Evolutionary conservation across 2,888 invertebrate genomes (phyloP).

Genomic region (Spisula subtruncata): DNA sequence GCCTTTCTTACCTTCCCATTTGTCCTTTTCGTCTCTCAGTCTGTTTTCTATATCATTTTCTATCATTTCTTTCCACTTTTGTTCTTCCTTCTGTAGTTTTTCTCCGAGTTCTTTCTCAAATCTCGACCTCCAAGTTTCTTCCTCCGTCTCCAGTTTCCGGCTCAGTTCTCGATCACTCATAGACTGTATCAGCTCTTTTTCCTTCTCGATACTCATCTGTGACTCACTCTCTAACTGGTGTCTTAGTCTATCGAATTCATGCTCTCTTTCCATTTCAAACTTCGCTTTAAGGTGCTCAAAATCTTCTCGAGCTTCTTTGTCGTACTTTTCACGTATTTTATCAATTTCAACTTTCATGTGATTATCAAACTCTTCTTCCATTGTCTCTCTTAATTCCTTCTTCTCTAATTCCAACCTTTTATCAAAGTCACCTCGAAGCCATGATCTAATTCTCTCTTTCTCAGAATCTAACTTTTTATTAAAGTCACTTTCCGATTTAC

Average conservation of each 20-base stretch:
- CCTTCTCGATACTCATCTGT: constrained; percentile 54
- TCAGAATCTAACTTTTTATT: constrained; percentile 64
- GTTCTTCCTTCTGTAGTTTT: constrained; percentile 66
- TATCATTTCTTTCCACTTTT: constrained; percentile 68
- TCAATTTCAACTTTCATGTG: constrained; percentile 56
- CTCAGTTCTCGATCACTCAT: constrained; percentile 67
- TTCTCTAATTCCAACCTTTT: constrained; percentile 59
- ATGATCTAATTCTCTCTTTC: constrained; percentile 60
- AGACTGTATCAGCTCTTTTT: constrained; percentile 56
- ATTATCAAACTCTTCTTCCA: constrained; percentile 59
- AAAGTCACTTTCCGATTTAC: constrained; percentile 59
- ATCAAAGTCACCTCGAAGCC: constrained; percentile 53
- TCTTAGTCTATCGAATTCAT: constrained; percentile 50
- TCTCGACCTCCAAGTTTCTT: constrained; percentile 72
- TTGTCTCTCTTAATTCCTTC: constrained; percentile 56
- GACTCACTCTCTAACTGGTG: constrained; percentile 59
- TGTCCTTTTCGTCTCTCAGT: constrained; percentile 62
- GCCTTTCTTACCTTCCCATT: constrained; percentile 48
- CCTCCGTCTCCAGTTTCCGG: constrained; percentile 69
- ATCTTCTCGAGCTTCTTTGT: constrained; percentile 55
- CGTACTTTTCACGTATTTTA: constrained; percentile 50
- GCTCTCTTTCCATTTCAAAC: constrained; percentile 57
- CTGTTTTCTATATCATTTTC: constrained; percentile 66
- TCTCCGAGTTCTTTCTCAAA: constrained; percentile 70
- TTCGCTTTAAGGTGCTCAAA: constrained; percentile 63